These are phyloP conservation scores for Standfussiana lucernea DNA, from an alignment of 2,888 invertebrate species.

Conservation along the genomic window DNA sequence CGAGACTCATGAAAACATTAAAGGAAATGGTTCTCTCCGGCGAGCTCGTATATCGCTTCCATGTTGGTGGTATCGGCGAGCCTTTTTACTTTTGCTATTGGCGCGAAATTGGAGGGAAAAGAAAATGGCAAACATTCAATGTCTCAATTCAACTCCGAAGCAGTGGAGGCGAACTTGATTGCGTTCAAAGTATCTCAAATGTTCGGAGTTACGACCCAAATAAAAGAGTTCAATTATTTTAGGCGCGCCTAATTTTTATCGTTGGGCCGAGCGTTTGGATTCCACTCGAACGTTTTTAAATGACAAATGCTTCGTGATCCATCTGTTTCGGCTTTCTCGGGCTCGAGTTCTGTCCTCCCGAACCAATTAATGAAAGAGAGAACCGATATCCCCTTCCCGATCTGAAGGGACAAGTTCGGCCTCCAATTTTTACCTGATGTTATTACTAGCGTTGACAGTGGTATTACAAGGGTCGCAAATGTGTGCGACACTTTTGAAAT, in stretches of 20 bases:
- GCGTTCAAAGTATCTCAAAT: conserved; percentile 79
- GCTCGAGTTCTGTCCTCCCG: conserved; percentile 73
- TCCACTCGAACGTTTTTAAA: conserved; percentile 80
- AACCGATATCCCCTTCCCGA: conserved; percentile 79
- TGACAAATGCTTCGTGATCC: conserved; percentile 82
- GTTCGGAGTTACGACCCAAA: conserved; percentile 75
- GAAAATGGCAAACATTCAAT: conserved; percentile 88
- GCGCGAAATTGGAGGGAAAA: conserved; percentile 86
- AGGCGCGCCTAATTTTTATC: conserved; percentile 83
- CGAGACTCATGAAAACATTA: conserved; percentile 88
- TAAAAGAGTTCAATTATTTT: conserved; percentile 82
- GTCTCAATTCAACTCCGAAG: conserved; percentile 86
- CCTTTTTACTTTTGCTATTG: conserved; percentile 87
- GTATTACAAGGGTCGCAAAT: conserved; percentile 83
- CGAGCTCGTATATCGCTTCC: conserved; percentile 84
- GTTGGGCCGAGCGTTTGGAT: conserved; percentile 74
- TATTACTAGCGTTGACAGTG: conserved; percentile 86
- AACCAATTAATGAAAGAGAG: conserved; percentile 86
- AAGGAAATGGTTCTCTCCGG: conserved; percentile 84
- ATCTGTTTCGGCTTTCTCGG: conserved; percentile 77
- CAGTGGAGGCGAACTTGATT: conserved; percentile 79
- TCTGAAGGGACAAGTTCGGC: conserved; percentile 81
- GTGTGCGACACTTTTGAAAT: conserved; percentile 79
- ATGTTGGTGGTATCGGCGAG: conserved; percentile 84
- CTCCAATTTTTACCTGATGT: conserved; percentile 89